A percentile compares a stretch with the other conserved stretches of the same genome.
Evolutionary conservation across 2,888 invertebrate genomes (phyloP).

Genomic region (Reticulitermes lucifugus): DNA sequence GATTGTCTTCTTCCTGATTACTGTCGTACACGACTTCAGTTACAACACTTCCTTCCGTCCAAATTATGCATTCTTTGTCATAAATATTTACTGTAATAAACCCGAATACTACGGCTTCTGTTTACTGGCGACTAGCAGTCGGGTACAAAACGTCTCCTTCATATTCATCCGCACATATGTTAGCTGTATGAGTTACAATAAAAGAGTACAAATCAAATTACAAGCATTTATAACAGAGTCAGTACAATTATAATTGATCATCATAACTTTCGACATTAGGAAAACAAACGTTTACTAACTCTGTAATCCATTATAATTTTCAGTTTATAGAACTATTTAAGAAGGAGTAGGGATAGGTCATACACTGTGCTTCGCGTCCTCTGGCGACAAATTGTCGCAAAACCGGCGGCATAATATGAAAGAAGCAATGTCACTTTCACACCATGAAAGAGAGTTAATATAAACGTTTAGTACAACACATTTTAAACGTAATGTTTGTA

Average conservation of each 20-base stretch:
- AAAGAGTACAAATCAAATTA: not conserved
- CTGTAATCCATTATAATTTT: not conserved
- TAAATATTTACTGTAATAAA: slow-evolving; percentile 54
- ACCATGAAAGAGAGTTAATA: not conserved
- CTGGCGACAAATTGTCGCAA: slow-evolving; percentile 36
- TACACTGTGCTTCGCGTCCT: slow-evolving; percentile 16
- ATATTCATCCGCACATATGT: slow-evolving; percentile 45
- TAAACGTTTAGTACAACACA: no score
- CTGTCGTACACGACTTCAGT: not conserved
- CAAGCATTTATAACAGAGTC: not conserved
- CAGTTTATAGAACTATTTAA: slow-evolving; percentile 9
- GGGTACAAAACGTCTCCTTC: slow-evolving; percentile 42
- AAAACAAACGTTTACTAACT: not conserved
- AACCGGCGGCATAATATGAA: slow-evolving; percentile 36
- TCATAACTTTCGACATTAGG: not conserved
- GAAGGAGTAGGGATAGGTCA: slow-evolving; percentile 6
- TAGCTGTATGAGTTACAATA: slow-evolving; percentile 4
- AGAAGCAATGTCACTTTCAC: not conserved
- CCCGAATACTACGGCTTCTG: slow-evolving; percentile 55
- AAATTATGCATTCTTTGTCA: slow-evolving; percentile 9
- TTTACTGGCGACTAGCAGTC: slow-evolving; percentile 56
- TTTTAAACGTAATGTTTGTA: no score
- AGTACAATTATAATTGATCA: not conserved
- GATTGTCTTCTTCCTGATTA: not conserved
- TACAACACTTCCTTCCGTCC: not conserved